Evolutionary conservation across 2,888 invertebrate genomes (phyloP).

Genomic region (Apomyelois bistriatella): DNA sequence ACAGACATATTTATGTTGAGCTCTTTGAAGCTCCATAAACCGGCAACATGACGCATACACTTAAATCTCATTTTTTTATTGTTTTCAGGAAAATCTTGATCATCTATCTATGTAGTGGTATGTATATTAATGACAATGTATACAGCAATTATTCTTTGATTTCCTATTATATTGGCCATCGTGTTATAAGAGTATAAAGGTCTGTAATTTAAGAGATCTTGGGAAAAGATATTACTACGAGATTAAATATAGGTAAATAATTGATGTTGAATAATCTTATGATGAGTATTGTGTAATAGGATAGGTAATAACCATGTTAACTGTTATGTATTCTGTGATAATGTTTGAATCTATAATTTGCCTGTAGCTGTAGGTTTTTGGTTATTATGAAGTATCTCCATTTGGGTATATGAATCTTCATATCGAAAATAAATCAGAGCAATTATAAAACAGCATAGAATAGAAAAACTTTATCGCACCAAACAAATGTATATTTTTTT

Average conservation of each 20-base stretch:
- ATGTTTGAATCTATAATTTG: neutral
- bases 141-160: slow-evolving; percentile 5
- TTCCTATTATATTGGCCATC: neutral
- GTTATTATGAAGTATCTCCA: no score
- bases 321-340: neutral
- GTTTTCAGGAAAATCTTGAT: slow-evolving; percentile 7
- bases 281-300: no score
- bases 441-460: no score
- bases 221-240: neutral
- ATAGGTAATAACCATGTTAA: neutral
- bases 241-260: neutral
- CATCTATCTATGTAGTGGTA: neutral
- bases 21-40: slow-evolving; percentile 2
- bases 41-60: neutral
- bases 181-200: neutral
- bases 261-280: neutral
- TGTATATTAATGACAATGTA: neutral
- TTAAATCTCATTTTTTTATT: slow-evolving; percentile 1
- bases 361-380: no score
- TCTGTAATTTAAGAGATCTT: neutral
- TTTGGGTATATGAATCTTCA: no score
- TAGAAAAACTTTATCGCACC: no score
- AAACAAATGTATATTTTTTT: no score
- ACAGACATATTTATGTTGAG: slow-evolving; percentile 51
- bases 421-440: no score